Conservation (phyloP, 2,113 vertebrate genomes). For the Rhinopomastus cyanomelas region DNA sequence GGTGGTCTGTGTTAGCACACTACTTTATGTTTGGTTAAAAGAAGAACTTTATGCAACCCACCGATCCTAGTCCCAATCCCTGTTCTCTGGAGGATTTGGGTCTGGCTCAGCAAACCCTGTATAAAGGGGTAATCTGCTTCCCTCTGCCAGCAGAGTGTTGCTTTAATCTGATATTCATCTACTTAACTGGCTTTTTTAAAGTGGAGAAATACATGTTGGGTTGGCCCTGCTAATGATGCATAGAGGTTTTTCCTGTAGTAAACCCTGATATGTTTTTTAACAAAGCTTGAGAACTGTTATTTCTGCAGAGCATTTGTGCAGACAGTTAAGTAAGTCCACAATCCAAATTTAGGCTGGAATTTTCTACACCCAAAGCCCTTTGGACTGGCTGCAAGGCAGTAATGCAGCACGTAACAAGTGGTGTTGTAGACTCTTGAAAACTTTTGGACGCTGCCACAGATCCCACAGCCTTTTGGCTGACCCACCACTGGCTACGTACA, state of each 20-base stretch:
- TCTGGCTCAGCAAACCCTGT: not conserved
- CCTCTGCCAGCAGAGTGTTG: not conserved
- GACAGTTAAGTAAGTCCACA: conserved; percentile 36
- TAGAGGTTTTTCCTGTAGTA: conserved; percentile 25
- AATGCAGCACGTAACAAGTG: not conserved
- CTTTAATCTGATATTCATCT: conserved; percentile 19
- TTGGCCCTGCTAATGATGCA: conserved; percentile 31
- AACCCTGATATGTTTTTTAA: not conserved
- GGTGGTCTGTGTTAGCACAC: conserved; percentile 11
- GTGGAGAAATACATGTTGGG: conserved; percentile 1
- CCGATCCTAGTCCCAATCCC: not conserved
- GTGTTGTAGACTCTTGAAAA: not conserved
- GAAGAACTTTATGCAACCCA: conserved; percentile 47
- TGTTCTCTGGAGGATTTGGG: not conserved
- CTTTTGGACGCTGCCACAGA: conserved; percentile 30
- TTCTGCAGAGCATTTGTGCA: not conserved
- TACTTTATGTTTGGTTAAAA: conserved; percentile 42
- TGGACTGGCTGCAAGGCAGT: not conserved
- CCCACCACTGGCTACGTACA: not conserved
- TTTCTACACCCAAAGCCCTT: conserved; percentile 4
- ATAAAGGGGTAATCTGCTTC: conserved; percentile 6
- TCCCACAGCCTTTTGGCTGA: conserved; percentile 50
- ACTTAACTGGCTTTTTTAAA: conserved; percentile 7
- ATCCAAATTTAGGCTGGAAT: conserved; percentile 20
- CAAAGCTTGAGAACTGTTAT: conserved; percentile 27